A percentile compares a stretch with the other conserved stretches of the same genome.
Evolutionary conservation across 2,113 vertebrate species (phyloP).

Genomic region (Rhea americana): DNA sequence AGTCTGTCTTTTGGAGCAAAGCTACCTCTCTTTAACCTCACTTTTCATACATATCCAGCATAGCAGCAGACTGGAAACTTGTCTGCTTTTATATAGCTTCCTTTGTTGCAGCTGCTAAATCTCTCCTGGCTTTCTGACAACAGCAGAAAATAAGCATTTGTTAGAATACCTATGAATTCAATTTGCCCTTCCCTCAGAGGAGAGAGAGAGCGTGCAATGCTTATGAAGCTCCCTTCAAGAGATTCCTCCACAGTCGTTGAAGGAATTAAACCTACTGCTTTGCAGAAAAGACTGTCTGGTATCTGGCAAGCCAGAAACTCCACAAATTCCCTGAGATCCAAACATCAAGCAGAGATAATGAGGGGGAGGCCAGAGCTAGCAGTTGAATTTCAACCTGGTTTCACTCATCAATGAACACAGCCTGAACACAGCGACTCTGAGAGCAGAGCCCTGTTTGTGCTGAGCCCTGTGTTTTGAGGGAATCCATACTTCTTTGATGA

Average conservation of each 20-base stretch:
- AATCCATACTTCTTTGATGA: neutral
- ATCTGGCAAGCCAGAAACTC: conserved; percentile 31
- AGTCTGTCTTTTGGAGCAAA: neutral
- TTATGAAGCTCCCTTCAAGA: neutral
- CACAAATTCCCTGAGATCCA: conserved; percentile 45
- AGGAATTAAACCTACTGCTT: neutral
- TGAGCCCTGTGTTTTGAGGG: neutral
- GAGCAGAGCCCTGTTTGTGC: neutral
- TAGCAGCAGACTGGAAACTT: conserved; percentile 10
- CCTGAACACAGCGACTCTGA: neutral
- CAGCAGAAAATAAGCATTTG: conserved; percentile 34
- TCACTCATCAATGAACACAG: conserved; percentile 28
- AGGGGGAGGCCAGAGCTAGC: conserved; percentile 28
- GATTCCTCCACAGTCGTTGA: neutral
- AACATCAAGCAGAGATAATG: conserved; percentile 35
- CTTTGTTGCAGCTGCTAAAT: conserved; percentile 47
- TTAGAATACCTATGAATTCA: conserved; percentile 31
- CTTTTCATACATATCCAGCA: neutral
- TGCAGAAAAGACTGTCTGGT: conserved; percentile 8
- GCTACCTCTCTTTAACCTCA: neutral
- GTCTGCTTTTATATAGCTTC: conserved; percentile 51
- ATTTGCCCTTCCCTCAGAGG: neutral
- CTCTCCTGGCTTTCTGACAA: conserved; percentile 51
- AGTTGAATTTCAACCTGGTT: conserved; percentile 61
- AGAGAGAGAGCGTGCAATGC: neutral